Percentiles rank a stretch among this genome's conserved stretches.
Evolutionary conservation across 2,113 vertebrate species (phyloP).

Genomic region (Coturnix japonica): DNA sequence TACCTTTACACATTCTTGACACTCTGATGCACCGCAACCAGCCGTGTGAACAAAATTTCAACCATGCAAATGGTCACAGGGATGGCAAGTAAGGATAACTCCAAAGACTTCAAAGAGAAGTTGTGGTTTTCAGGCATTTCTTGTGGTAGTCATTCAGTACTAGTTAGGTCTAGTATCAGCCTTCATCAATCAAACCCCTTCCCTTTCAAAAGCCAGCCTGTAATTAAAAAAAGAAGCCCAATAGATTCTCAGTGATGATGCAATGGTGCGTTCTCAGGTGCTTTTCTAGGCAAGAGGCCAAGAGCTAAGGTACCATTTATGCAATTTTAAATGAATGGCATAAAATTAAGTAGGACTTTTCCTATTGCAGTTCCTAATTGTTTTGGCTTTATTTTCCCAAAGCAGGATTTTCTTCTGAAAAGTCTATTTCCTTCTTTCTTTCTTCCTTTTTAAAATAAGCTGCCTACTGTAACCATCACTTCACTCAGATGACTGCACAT

Average conservation of each 20-base stretch:
- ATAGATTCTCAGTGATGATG: background rate
- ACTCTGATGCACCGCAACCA: background rate
- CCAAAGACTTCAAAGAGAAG: constrained; percentile 40
- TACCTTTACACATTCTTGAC: background rate
- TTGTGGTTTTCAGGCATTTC: constrained; percentile 33
- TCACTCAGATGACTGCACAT: constrained; percentile 17
- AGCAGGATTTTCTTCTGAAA: constrained; percentile 14
- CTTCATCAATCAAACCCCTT: constrained; percentile 33
- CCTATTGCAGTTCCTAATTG: background rate
- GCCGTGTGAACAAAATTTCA: background rate
- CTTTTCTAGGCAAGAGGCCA: constrained; percentile 2
- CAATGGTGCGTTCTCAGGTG: constrained; percentile 47
- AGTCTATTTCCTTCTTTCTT: background rate
- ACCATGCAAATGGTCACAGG: background rate
- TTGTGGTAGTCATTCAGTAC: constrained; percentile 30
- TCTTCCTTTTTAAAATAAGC: background rate
- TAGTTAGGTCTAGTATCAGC: constrained; percentile 4
- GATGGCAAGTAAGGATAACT: background rate
- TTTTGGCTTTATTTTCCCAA: constrained; percentile 27
- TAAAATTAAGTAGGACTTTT: constrained; percentile 36
- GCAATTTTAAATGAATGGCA: constrained; percentile 41
- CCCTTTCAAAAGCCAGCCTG: constrained; percentile 33
- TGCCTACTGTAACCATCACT: constrained; percentile 33
- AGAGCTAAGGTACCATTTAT: constrained; percentile 27
- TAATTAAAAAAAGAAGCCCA: constrained; percentile 34